phyloP scores from a whole-genome alignment of 2,797 vertebrate genomes.

The Gallinago stenura region DNA sequence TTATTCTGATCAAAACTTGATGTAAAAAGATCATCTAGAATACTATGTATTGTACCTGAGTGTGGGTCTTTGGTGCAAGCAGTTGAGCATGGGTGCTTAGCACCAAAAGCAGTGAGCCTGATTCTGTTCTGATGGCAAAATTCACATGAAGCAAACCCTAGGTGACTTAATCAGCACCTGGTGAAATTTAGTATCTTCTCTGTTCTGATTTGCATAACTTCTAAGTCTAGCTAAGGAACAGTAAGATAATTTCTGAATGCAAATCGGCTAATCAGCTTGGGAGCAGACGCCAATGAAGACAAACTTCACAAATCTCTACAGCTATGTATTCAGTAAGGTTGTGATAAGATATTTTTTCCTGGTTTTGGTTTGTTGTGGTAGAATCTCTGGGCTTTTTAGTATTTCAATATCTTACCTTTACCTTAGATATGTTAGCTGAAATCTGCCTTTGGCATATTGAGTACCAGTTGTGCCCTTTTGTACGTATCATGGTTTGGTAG shows the following conservation, averaged over 20 bases:
- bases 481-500: background rate
- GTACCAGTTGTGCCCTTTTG: background rate
- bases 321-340: background rate
- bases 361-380: background rate
- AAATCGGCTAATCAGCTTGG: slow-evolving; percentile 16
- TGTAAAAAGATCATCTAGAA: background rate
- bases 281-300: slow-evolving; percentile 6
- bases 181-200: slow-evolving; percentile 58
- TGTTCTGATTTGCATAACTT: slow-evolving; percentile 54
- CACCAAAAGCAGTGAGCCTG: background rate
- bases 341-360: background rate
- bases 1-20: background rate
- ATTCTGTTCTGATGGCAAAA: background rate
- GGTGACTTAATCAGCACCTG: slow-evolving; percentile 30
- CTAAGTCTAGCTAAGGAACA: slow-evolving; percentile 16
- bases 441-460: background rate
- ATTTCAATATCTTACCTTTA: background rate
- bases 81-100: background rate
- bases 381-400: background rate
- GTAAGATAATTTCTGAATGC: slow-evolving; percentile 20
- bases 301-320: background rate
- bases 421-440: background rate
- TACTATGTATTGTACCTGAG: background rate
- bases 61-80: background rate
- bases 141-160: background rate